These are phyloP conservation scores for Sarcophaga carnaria DNA, from an alignment of 2,888 invertebrate species.

Conservation along the genomic window DNA sequence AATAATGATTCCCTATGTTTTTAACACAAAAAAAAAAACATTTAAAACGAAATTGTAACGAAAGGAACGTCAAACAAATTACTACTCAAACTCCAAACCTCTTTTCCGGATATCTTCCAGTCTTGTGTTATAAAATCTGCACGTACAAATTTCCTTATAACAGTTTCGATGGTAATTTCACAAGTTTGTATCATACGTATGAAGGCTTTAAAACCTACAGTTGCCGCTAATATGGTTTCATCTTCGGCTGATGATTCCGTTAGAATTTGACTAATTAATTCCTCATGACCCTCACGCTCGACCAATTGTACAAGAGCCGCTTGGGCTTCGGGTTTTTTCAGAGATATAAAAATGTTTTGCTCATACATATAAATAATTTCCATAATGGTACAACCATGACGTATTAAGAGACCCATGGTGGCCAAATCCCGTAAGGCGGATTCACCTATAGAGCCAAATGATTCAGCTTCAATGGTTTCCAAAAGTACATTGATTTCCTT, in stretches of 20 bases:
- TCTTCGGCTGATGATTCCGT: conserved; percentile 91
- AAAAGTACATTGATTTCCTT: conserved; percentile 90
- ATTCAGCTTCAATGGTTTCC: conserved; percentile 88
- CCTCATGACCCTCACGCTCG: conserved; percentile 91
- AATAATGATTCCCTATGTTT: too few species aligned
- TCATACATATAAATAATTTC: conserved; percentile 91
- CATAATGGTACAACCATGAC: conserved; percentile 88
- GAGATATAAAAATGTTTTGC: conserved; percentile 89
- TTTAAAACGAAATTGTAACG: background rate
- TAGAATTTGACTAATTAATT: conserved; percentile 90
- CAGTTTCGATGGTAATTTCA: conserved; percentile 91
- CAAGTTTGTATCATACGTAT: conserved; percentile 92
- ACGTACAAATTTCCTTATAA: conserved; percentile 90
- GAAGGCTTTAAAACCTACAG: conserved; percentile 92
- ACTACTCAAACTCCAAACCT: conserved; percentile 77
- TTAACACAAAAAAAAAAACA: background rate
- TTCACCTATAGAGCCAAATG: conserved; percentile 90
- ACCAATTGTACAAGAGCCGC: conserved; percentile 92
- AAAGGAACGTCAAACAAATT: conserved; percentile 20
- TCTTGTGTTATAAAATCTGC: conserved; percentile 91
- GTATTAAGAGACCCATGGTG: conserved; percentile 90
- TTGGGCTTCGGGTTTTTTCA: conserved; percentile 91
- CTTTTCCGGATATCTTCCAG: conserved; percentile 86
- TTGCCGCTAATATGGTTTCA: conserved; percentile 89
- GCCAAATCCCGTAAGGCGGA: conserved; percentile 90